phyloP scores from a whole-genome alignment of 2,888 invertebrate species.

The Cinara cedri region DNA sequence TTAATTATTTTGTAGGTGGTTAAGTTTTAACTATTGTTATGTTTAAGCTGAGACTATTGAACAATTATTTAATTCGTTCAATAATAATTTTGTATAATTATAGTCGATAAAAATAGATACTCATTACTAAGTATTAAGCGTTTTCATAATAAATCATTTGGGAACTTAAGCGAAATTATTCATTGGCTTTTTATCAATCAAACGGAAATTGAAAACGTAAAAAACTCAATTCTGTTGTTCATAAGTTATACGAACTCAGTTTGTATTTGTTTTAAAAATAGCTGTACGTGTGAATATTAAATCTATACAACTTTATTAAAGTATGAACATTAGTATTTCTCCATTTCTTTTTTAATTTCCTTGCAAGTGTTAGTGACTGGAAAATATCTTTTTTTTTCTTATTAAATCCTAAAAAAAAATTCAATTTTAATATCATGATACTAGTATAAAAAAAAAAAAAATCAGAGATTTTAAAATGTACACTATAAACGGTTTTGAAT shows the following conservation, averaged over 20 bases:
- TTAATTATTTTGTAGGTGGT: too few species aligned
- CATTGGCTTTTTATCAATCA: constrained; percentile 38
- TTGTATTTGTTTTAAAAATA: constrained; percentile 24
- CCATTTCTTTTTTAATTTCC: neutral
- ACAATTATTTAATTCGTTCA: neutral
- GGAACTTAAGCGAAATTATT: constrained; percentile 17
- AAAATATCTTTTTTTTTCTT: neutral
- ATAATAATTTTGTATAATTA: neutral
- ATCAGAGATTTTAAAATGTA: too few species aligned
- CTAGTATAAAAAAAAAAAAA: neutral
- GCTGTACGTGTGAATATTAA: neutral
- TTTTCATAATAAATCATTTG: constrained; percentile 31
- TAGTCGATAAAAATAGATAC: too few species aligned
- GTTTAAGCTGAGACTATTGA: too few species aligned
- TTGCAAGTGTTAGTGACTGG: neutral
- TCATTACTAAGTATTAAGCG: neutral
- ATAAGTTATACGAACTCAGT: constrained; percentile 31
- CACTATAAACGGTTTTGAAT: too few species aligned
- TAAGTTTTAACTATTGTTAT: too few species aligned
- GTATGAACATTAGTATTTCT: neutral
- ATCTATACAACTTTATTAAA: neutral
- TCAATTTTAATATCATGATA: neutral
- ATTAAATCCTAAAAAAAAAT: neutral
- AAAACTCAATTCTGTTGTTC: constrained; percentile 9
- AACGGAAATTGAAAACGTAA: constrained; percentile 45